phyloP scores from a whole-genome alignment of 2,113 vertebrate species.

The Spheniscus mendiculus region DNA sequence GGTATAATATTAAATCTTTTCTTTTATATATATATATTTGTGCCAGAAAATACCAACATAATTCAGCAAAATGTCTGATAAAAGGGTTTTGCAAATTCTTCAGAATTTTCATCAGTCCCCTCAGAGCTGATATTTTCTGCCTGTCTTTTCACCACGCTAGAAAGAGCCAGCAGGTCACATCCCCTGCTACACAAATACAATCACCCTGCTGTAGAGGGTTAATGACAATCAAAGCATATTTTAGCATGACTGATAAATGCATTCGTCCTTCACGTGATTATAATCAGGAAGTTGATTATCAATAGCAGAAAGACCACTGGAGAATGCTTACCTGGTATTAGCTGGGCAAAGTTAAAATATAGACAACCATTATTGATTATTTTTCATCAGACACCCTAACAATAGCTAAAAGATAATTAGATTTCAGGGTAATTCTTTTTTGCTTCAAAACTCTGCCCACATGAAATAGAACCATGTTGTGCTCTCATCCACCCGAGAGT shows the following conservation, averaged over 20 bases:
- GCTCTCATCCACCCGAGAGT: too few relatives aligned
- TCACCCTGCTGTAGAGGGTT: background rate
- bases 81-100: conserved; percentile 14
- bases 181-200: background rate
- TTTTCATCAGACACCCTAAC: background rate
- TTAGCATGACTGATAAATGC: background rate
- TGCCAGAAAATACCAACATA: background rate
- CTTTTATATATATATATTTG: background rate
- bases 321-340: background rate
- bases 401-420: background rate
- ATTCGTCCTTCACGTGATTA: background rate
- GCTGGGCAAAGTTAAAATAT: background rate
- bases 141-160: background rate
- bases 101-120: background rate
- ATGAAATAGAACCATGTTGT: background rate
- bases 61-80: conserved; percentile 12
- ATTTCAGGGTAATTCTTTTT: background rate
- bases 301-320: background rate
- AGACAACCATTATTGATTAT: background rate
- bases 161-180: background rate
- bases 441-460: background rate
- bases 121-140: background rate
- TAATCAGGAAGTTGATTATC: background rate
- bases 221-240: background rate
- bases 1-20: background rate